Conservation (phyloP, 92 coral and sea anemone genomes). For the Siderastrea radians region DNA sequence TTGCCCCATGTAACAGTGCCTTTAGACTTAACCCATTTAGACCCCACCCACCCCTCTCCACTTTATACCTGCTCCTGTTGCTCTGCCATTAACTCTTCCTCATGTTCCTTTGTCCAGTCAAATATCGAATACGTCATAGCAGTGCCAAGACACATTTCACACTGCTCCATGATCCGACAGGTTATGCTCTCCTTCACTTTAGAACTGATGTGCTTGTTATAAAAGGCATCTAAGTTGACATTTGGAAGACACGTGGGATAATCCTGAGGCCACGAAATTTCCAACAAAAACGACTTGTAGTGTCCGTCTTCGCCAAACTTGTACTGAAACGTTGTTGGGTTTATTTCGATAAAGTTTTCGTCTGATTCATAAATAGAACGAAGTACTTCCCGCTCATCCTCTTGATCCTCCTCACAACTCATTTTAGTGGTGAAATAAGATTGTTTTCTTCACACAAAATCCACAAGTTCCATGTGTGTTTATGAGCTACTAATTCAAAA, state of each 20-base stretch:
- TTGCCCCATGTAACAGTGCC: no score
- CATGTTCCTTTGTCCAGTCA: conserved; percentile 92
- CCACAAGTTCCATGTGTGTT: background rate
- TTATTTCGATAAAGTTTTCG: conserved; percentile 85
- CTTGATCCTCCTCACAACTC: conserved; percentile 90
- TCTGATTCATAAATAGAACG: conserved; percentile 97
- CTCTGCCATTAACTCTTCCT: conserved; percentile 83
- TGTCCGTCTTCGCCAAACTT: conserved; percentile 96
- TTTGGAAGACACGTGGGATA: conserved; percentile 89
- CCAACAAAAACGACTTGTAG: conserved; percentile 85
- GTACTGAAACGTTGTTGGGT: conserved; percentile 89
- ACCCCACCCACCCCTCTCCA: background rate
- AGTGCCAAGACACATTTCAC: conserved; percentile 81
- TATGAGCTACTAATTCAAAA: background rate
- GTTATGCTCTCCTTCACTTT: conserved; percentile 76
- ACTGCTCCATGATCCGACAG: conserved; percentile 79
- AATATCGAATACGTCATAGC: conserved; percentile 95
- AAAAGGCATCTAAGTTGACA: conserved; percentile 87
- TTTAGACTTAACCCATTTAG: background rate
- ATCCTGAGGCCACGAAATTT: conserved; percentile 85
- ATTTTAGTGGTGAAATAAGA: conserved; percentile 27
- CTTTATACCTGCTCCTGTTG: conserved; percentile 65
- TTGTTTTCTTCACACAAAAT: no score
- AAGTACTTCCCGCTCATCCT: conserved; percentile 93
- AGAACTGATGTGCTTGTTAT: conserved; percentile 84